Evolutionary conservation across 1,140 invertebrate genomes (phyloP), one percentile per base, ranked within the genome.

Genomic region (Rhopalosiphum maidis): DNA sequence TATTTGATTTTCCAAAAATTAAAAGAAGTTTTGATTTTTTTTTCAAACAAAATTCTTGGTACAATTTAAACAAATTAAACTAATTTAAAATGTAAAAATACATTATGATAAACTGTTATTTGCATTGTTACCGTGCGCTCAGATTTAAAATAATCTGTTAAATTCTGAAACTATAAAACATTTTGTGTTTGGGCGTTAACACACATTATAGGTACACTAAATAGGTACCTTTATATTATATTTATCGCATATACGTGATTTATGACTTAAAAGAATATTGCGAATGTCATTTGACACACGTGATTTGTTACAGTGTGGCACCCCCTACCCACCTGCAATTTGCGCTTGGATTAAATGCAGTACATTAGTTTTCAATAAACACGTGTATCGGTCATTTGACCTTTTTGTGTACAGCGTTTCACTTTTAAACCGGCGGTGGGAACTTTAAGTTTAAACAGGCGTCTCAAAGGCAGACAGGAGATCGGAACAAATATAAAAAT

Each of bases 301-400:
- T 86, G 82, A 93, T 93, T 85, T 85, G 91, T 83, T 93, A 37
- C 15, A 1, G 0, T 21, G 35, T 37, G 77, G 5, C 23, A 43
- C 35, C 22, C n/a, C 48, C 18, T 3, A 2, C 23, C 7, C 15
- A 6, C 30, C 30, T 77, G 5, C 4, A 6, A 83, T 83, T 83
- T 51, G 9, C 22, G 22, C 23, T 55, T 35, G 37, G 1, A 93
- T 93, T 93, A 93, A 86, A 48, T 22, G 3, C 91, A 21, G 68
- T 85, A 93, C 91, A 93, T 93, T 93, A 93, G 41, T 43, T 93
- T 93, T 93, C 91, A 54, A 93, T 93, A 55, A 86, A 86, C 77
- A 92, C 77, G 82, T 85, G 46, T 43, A 86, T 68, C 91, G 82
- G 77, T 55, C 91, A 86, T 93, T 93, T 51, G 77, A 85, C 48